Conservation (phyloP, 2,888 invertebrate species). For the Heliconius ismenius region DNA sequence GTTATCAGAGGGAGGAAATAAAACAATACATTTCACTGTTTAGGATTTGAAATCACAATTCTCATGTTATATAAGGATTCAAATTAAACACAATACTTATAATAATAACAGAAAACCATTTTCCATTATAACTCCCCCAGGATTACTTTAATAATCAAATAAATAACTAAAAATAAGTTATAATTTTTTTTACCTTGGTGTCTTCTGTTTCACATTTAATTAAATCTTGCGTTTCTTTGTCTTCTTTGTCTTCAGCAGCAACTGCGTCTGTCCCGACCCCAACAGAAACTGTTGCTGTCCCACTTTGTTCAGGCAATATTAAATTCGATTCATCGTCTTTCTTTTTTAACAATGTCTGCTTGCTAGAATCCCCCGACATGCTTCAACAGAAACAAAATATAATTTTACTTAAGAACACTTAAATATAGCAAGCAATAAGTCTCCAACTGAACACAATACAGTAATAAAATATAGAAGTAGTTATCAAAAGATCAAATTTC, state of each 20-base stretch:
- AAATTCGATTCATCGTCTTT: conserved; percentile 65
- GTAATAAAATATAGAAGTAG: not conserved
- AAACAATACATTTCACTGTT: not conserved
- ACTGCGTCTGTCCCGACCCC: conserved; percentile 37
- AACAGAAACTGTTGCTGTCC: conserved; percentile 22
- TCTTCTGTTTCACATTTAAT: conserved; percentile 58
- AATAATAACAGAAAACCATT: too few relatives aligned
- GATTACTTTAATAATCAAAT: not conserved
- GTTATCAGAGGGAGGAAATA: too few relatives aligned
- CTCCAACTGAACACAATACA: not conserved
- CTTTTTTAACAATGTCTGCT: conserved; percentile 59
- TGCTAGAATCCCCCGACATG: conserved; percentile 71
- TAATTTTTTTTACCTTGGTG: conserved; percentile 54
- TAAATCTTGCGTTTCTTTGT: conserved; percentile 58
- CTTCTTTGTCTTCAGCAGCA: conserved; percentile 48
- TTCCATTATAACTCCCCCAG: not conserved
- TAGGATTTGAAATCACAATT: too few relatives aligned
- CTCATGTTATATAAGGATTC: too few relatives aligned
- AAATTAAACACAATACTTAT: too few relatives aligned
- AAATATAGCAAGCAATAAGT: not conserved
- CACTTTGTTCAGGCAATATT: conserved; percentile 55
- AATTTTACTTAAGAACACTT: not conserved
- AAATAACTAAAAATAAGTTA: not conserved
- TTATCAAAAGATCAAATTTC: conserved; percentile 44
- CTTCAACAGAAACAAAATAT: conserved; percentile 48